phyloP scores from a whole-genome alignment of 2,113 vertebrate genomes.

The Lepus europaeus region DNA sequence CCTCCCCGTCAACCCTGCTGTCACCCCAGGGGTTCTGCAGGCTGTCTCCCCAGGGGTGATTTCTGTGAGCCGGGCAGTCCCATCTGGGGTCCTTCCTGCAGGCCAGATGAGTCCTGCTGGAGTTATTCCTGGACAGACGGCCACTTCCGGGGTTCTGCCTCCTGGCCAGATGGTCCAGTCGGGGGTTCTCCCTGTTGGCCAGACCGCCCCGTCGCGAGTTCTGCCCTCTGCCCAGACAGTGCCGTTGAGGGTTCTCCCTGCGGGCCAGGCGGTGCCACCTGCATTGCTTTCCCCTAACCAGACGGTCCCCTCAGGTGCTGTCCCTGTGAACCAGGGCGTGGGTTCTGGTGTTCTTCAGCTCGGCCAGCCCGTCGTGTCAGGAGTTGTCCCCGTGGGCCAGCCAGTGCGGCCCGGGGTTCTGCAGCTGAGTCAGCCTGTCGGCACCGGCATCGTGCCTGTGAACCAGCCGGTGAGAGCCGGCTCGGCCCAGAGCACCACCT shows the following conservation, averaged over 20 bases:
- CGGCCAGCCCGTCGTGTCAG: slow-evolving; percentile 86
- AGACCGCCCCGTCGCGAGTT: slow-evolving; percentile 85
- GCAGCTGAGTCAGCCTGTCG: slow-evolving; percentile 88
- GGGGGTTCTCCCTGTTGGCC: slow-evolving; percentile 88
- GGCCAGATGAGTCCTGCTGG: slow-evolving; percentile 84
- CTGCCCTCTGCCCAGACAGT: slow-evolving; percentile 89
- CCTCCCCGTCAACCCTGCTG: slow-evolving; percentile 80
- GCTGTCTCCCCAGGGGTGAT: slow-evolving; percentile 76
- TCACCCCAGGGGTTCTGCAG: slow-evolving; percentile 80
- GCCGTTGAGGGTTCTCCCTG: slow-evolving; percentile 86
- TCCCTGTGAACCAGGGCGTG: slow-evolving; percentile 88
- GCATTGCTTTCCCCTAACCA: slow-evolving; percentile 79
- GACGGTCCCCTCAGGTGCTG: slow-evolving; percentile 72
- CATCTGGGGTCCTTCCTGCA: slow-evolving; percentile 85
- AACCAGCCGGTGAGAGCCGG: slow-evolving; percentile 84
- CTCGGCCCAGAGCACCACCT: slow-evolving; percentile 87
- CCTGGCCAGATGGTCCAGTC: slow-evolving; percentile 86
- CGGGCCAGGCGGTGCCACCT: slow-evolving; percentile 84
- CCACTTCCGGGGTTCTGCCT: slow-evolving; percentile 86
- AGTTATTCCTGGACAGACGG: slow-evolving; percentile 81
- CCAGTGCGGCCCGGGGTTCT: slow-evolving; percentile 87
- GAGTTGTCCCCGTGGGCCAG: slow-evolving; percentile 88
- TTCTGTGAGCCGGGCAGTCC: slow-evolving; percentile 83
- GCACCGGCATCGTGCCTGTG: slow-evolving; percentile 86
- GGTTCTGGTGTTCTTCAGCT: slow-evolving; percentile 87